These are phyloP conservation scores for Rhaphigaster nebulosa DNA, from an alignment of 2,888 invertebrate species.

Conservation along the genomic window DNA sequence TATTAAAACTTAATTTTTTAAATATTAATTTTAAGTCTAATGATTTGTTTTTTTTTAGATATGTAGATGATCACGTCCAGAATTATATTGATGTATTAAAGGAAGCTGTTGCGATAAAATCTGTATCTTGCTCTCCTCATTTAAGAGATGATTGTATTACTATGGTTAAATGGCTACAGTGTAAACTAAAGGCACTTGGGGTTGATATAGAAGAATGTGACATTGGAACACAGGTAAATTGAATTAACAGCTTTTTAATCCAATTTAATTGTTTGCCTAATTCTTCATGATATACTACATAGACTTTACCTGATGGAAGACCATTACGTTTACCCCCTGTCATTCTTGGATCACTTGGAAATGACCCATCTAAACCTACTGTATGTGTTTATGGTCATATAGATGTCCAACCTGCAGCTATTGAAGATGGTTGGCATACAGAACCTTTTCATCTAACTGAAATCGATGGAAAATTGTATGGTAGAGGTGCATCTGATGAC, in stretches of 20 bases:
- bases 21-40: neutral
- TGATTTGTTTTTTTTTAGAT: slow-evolving; percentile 71
- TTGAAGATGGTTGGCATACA: slow-evolving; percentile 95
- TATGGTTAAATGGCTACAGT: slow-evolving; percentile 89
- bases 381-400: slow-evolving; percentile 96
- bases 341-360: slow-evolving; percentile 83
- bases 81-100: slow-evolving; percentile 83
- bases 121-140: slow-evolving; percentile 93
- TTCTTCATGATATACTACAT: slow-evolving; percentile 57
- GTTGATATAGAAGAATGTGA: slow-evolving; percentile 80
- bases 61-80: slow-evolving; percentile 83
- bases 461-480: slow-evolving; percentile 89
- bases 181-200: slow-evolving; percentile 79
- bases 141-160: slow-evolving; percentile 83
- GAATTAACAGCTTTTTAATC: neutral
- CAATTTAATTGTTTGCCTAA: neutral
- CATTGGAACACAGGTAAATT: slow-evolving; percentile 77
- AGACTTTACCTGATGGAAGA: slow-evolving; percentile 76
- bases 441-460: slow-evolving; percentile 94
- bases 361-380: slow-evolving; percentile 89
- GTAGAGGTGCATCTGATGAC: slow-evolving; percentile 93
- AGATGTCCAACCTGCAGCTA: slow-evolving; percentile 96
- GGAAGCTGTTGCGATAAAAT: slow-evolving; percentile 92
- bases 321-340: slow-evolving; percentile 88
- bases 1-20: neutral